Percentiles rank a stretch among this genome's conserved stretches.
These are phyloP conservation scores for Tuberolachnus salignus DNA, from an alignment of 2,888 invertebrate genomes.

Conservation along the genomic window DNA sequence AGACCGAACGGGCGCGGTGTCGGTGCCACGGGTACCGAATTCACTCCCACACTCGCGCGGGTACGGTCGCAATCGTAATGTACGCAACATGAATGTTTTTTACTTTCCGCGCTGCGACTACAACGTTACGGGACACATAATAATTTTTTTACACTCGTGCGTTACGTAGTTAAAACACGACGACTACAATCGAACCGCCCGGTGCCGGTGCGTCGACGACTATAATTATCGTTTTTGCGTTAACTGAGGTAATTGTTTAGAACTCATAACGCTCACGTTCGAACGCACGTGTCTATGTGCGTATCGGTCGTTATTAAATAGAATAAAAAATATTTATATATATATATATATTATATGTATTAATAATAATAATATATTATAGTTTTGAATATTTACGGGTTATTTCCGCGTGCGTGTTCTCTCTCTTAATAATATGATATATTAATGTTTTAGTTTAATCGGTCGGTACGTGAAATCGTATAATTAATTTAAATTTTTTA, in stretches of 20 bases:
- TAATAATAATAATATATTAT: too few relatives aligned
- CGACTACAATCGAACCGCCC: too few relatives aligned
- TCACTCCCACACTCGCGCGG: not conserved
- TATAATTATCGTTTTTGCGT: not conserved
- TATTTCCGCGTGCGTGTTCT: not conserved
- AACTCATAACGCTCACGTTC: not conserved
- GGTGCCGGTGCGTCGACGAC: too few relatives aligned
- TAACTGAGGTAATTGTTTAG: slow-evolving; percentile 22
- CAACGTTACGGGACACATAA: not conserved
- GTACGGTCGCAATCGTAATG: not conserved
- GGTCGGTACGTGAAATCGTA: too few relatives aligned
- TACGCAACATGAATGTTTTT: not conserved
- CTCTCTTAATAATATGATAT: not conserved
- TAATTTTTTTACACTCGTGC: not conserved
- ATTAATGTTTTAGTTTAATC: too few relatives aligned
- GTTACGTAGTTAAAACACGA: slow-evolving; percentile 2
- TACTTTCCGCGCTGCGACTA: slow-evolving; percentile 4
- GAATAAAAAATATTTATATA: too few relatives aligned
- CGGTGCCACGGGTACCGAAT: not conserved
- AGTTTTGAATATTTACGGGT: too few relatives aligned
- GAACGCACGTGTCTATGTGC: too few relatives aligned
- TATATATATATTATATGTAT: not conserved
- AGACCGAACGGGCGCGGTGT: slow-evolving; percentile 34
- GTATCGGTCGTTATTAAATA: too few relatives aligned
- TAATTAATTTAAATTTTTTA: too few relatives aligned